Percentiles rank a stretch among this genome's conserved stretches.
phyloP scores from a whole-genome alignment of 2,888 invertebrate species.

The Branchellion lobata region DNA sequence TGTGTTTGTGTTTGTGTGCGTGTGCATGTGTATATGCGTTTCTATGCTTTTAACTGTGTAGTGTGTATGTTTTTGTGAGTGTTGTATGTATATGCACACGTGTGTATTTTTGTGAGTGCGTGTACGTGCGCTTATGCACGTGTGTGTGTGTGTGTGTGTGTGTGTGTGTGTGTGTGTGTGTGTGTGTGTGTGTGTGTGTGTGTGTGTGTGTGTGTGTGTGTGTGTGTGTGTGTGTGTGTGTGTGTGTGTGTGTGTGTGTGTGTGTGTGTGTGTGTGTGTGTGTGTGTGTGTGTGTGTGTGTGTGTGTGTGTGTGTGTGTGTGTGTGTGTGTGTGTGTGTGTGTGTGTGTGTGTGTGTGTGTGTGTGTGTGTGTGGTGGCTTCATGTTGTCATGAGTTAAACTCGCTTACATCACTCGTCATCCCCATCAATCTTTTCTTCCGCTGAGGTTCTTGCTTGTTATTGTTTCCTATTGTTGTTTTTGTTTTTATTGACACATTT shows the following conservation, averaged over 20 bases:
- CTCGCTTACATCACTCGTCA: too few species aligned
- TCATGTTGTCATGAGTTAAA: not conserved
- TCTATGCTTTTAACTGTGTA: not conserved
- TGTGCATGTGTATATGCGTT: conserved; percentile 17
- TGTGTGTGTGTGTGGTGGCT: not conserved
- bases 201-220: conserved; percentile 8
- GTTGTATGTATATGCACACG: not conserved
- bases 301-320: conserved; percentile 4
- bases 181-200: conserved; percentile 20
- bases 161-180: conserved; percentile 14
- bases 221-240: conserved; percentile 17
- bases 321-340: conserved; percentile 20
- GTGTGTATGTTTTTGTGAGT: not conserved
- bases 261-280: conserved; percentile 59
- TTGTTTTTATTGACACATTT: not conserved
- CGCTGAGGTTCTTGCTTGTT: too few species aligned
- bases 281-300: conserved; percentile 58
- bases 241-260: conserved; percentile 11
- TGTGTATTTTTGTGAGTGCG: not conserved
- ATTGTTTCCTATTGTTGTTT: too few species aligned
- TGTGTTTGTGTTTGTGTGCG: conserved; percentile 12
- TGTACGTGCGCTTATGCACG: conserved; percentile 4
- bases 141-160: conserved; percentile 12
- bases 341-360: conserved; percentile 19
- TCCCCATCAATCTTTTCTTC: too few species aligned